phyloP scores from a whole-genome alignment of 2,113 vertebrate species.

The Microcebus griseorufus region DNA sequence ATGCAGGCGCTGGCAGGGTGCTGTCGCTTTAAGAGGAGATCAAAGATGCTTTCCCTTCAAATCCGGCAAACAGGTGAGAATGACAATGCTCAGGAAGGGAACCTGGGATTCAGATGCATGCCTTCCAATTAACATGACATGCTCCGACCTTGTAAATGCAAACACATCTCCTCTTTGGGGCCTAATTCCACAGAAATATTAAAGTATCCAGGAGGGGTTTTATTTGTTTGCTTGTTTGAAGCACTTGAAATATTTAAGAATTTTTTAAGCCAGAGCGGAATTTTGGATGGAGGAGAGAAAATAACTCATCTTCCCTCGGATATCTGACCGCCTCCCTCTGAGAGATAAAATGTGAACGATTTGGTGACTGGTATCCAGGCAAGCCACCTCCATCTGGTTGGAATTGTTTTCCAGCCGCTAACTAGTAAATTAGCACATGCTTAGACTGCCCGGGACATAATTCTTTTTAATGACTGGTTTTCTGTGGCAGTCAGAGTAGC shows the following conservation, averaged over 20 bases:
- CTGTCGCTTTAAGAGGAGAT: background rate
- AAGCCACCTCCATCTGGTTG: background rate
- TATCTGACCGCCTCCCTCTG: background rate
- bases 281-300: background rate
- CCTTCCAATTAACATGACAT: background rate
- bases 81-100: background rate
- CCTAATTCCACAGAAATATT: too few species aligned
- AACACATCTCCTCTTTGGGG: background rate
- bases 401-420: background rate
- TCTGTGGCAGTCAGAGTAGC: background rate
- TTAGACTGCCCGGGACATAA: background rate
- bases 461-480: slow-evolving; percentile 50
- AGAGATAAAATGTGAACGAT: background rate
- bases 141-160: background rate
- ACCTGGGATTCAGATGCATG: background rate
- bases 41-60: background rate
- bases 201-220: background rate
- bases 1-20: background rate
- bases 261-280: background rate
- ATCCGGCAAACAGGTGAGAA: background rate
- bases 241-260: background rate
- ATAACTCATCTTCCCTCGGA: background rate
- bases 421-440: background rate
- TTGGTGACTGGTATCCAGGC: background rate
- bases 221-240: background rate